Conservation (phyloP, 2,113 vertebrate species). For the Xenotilapia longispinis region DNA sequence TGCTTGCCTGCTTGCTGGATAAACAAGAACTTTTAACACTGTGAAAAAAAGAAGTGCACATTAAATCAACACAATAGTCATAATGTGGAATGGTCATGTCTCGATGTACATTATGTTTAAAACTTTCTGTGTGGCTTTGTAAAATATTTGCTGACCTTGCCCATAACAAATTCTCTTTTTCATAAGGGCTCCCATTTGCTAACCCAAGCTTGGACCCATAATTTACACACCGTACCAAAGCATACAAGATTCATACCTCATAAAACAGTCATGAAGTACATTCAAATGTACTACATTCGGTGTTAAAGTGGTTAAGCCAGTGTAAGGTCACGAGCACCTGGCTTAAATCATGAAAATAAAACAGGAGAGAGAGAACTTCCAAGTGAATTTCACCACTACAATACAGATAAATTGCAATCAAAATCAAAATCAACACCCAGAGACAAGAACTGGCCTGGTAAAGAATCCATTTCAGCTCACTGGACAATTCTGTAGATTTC, state of each 20-base stretch:
- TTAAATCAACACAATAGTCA: neutral
- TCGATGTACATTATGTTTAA: neutral
- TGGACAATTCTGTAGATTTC: neutral
- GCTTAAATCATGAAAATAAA: neutral
- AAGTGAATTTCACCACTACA: neutral
- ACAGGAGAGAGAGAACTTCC: neutral
- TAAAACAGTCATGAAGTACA: slow-evolving; percentile 2
- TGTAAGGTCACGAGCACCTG: neutral
- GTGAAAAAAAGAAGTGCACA: neutral
- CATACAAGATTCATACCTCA: neutral
- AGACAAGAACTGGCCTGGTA: neutral
- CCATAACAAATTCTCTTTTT: neutral
- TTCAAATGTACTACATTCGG: neutral
- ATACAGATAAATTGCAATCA: neutral
- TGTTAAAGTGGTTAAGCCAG: neutral
- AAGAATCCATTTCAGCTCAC: neutral
- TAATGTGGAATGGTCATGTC: neutral
- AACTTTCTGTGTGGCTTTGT: neutral
- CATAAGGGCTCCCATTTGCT: neutral
- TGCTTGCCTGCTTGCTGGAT: neutral
- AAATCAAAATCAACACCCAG: neutral
- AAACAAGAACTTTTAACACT: neutral
- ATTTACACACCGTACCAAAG: neutral
- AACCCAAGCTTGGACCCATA: neutral
- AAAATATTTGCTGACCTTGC: neutral